Evolutionary conservation across 2,888 invertebrate species (phyloP).

Genomic region (Aphidius colemani): DNA sequence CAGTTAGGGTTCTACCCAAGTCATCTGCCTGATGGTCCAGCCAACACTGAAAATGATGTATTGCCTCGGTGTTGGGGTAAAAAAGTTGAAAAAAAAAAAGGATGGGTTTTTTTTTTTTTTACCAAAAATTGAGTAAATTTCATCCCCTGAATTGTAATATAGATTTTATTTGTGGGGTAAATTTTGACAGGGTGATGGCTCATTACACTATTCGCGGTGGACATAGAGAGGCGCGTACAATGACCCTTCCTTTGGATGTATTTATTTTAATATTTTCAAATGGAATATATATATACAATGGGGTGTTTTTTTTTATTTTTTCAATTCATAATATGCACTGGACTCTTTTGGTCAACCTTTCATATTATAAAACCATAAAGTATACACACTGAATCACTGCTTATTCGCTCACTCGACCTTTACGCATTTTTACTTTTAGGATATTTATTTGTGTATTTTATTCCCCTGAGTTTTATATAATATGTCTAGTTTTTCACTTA

Average conservation of each 20-base stretch:
- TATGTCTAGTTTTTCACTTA: slow-evolving; percentile 26
- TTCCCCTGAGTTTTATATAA: slow-evolving; percentile 3
- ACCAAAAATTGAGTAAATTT: slow-evolving; percentile 24
- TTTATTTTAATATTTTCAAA: slow-evolving; percentile 3
- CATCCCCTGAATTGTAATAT: slow-evolving; percentile 45
- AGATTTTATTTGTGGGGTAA: slow-evolving; percentile 51
- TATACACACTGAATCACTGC: slow-evolving; percentile 37
- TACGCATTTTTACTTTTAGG: slow-evolving; percentile 4
- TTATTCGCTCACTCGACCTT: slow-evolving; percentile 31
- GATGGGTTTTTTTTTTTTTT: too few relatives aligned
- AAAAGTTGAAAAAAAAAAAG: slow-evolving; percentile 18
- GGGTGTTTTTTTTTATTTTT: slow-evolving; percentile 35
- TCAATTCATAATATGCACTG: slow-evolving; percentile 44
- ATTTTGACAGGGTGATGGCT: slow-evolving; percentile 49
- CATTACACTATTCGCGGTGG: slow-evolving; percentile 52
- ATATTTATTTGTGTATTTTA: background rate
- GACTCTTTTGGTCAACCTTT: slow-evolving; percentile 48
- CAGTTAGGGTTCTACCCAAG: slow-evolving; percentile 16
- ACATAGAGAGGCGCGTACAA: slow-evolving; percentile 37
- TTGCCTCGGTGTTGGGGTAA: slow-evolving; percentile 32
- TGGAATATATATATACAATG: background rate
- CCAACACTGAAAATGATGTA: slow-evolving; percentile 40
- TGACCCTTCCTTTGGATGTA: slow-evolving; percentile 32
- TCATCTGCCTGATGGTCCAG: slow-evolving; percentile 23
- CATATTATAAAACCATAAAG: slow-evolving; percentile 59